These are phyloP conservation scores for Enteromius trimaculatus DNA, from an alignment of 2,797 vertebrate genomes.

Conservation along the genomic window DNA sequence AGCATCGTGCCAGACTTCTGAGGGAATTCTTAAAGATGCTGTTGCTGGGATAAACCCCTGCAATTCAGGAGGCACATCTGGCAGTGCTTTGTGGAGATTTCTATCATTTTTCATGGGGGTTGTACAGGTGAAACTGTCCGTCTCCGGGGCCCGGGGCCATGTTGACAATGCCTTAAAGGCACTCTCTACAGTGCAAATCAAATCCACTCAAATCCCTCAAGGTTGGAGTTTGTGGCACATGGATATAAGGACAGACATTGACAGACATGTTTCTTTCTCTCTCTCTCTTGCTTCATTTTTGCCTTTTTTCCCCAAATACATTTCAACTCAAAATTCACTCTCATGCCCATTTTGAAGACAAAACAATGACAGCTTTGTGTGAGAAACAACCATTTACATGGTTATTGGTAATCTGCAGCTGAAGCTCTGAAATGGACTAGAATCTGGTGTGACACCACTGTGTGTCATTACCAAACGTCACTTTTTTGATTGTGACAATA, in stretches of 20 bases:
- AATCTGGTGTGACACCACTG: background rate
- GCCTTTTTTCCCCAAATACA: background rate
- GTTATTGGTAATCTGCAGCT: background rate
- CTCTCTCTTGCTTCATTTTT: slow-evolving; percentile 2
- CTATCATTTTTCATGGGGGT: slow-evolving; percentile 28
- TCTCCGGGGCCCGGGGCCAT: slow-evolving; percentile 30
- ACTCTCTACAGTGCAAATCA: slow-evolving; percentile 52
- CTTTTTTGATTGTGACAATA: background rate
- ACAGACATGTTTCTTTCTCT: slow-evolving; percentile 21
- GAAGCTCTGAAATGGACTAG: background rate
- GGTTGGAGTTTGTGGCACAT: slow-evolving; percentile 32
- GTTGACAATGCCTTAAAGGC: slow-evolving; percentile 45
- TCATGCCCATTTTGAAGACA: slow-evolving; percentile 1
- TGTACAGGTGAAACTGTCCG: background rate
- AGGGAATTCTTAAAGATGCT: slow-evolving; percentile 66
- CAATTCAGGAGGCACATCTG: slow-evolving; percentile 47
- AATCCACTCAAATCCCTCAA: slow-evolving; percentile 46
- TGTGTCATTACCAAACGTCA: background rate
- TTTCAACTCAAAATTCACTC: background rate
- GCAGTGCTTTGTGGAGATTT: slow-evolving; percentile 27
- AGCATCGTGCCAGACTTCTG: slow-evolving; percentile 57
- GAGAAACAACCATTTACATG: background rate
- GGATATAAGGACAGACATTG: slow-evolving; percentile 28
- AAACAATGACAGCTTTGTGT: slow-evolving; percentile 1
- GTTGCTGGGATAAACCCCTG: slow-evolving; percentile 57